phyloP scores from a whole-genome alignment of 2,113 vertebrate species.

The Nothoprocta pentlandii region DNA sequence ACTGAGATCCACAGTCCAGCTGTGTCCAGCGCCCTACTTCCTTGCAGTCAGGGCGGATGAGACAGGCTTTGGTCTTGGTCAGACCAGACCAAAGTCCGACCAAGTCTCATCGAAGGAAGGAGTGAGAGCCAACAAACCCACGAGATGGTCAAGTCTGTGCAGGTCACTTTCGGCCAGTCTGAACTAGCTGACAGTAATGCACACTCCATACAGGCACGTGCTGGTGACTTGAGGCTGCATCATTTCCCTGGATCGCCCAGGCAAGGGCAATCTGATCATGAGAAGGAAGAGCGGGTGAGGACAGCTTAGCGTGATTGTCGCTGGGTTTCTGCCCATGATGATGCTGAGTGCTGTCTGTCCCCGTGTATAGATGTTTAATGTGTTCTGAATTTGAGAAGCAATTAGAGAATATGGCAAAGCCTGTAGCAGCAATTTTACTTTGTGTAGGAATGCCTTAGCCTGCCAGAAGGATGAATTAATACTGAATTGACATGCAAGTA shows the following conservation, averaged over 20 bases:
- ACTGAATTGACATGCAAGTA: rapidly evolving
- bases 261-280: neutral
- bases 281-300: neutral
- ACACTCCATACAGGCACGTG: neutral
- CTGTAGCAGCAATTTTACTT: neutral
- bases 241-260: neutral
- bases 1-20: neutral
- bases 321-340: neutral
- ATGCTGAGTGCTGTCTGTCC: neutral
- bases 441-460: neutral
- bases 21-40: neutral
- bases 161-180: neutral
- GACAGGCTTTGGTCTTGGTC: neutral
- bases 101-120: neutral
- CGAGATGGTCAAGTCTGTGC: rapidly evolving
- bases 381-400: neutral
- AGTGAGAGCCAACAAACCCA: neutral
- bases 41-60: neutral
- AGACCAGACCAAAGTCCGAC: no score
- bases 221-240: neutral
- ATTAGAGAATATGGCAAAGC: neutral
- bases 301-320: neutral
- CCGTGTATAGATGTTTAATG: neutral
- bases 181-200: neutral
- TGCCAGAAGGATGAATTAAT: neutral